Base-by-base conservation (phyloP, 2,113 vertebrate species). In the Thermophis baileyi region DNA sequence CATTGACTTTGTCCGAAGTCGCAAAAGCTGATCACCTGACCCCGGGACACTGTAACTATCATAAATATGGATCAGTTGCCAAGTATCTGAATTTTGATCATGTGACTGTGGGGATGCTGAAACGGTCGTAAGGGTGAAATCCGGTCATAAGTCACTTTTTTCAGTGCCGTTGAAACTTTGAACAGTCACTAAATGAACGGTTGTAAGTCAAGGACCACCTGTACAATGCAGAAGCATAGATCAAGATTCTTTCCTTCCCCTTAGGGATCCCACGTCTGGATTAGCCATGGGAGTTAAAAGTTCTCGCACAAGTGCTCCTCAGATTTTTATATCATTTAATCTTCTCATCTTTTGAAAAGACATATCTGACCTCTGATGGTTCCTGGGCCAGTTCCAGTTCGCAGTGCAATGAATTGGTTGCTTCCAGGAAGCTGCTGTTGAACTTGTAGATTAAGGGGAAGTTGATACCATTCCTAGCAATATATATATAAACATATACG, bases 331-430 rank as follows among this genome's bases (percentile, higher is more conserved):
- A 44, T 54, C 6, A 27, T 54, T 85, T 35, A 24, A 22, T 40
- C 50, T 50, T 14, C 86, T 1, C 3, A 20, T 22, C 14, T 18
- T 69, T 3, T 22, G n/a, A 49, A 90, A 49, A 47, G 47, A 6
- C 25, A 90, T 69, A 90, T 89, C 94, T 9, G 95, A 99, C 99
- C 98, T 99, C 98, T 90, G 96, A 95, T 94, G 97, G 97, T n/a
- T 97, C 97, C 95, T 98, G 98, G 85, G 99, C 99, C 92, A 99
- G 96, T 93, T 98, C 97, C 95, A 99, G 97, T 90, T 99, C 99
- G 16, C 95, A 96, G 85, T 97, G 98, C 60, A 99, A 95, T 6
- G 98, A 99, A 20, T 94, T 95, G 2, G 10, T 87, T 47, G 91
- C 94, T 90, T 98, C 98, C 30, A 96, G 96, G 90, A 89, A 54